These are phyloP conservation scores for Clupea harengus DNA, from an alignment of 2,113 vertebrate species.

Conservation along the genomic window DNA sequence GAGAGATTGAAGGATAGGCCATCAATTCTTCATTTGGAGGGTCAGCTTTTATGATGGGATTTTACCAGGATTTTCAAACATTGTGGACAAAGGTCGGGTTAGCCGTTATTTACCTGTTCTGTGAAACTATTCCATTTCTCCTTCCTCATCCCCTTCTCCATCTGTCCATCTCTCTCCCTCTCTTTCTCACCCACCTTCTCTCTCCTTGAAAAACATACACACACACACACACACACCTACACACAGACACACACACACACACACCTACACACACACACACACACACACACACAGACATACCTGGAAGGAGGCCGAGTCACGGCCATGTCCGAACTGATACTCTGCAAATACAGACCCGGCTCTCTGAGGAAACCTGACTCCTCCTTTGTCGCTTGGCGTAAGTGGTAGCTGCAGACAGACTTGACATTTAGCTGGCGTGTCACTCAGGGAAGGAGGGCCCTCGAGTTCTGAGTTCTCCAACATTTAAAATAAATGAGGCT, in stretches of 20 bases:
- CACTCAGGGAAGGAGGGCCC: slow-evolving; percentile 40
- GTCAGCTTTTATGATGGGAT: background rate
- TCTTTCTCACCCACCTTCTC: background rate
- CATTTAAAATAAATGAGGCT: slow-evolving; percentile 33
- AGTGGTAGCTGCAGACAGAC: slow-evolving; percentile 72
- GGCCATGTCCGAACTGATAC: slow-evolving; percentile 51
- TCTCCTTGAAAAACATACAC: too few relatives aligned
- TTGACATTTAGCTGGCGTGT: slow-evolving; percentile 65
- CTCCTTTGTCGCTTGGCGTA: slow-evolving; percentile 65
- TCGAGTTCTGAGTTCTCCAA: slow-evolving; percentile 37
- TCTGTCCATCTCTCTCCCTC: background rate
- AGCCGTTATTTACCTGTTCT: background rate
- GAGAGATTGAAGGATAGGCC: background rate
- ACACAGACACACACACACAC: background rate
- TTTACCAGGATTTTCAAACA: background rate
- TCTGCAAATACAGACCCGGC: slow-evolving; percentile 55
- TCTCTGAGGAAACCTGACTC: slow-evolving; percentile 59
- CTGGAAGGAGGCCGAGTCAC: slow-evolving; percentile 40
- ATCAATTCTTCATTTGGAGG: background rate
- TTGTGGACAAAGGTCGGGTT: background rate
- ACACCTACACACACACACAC: slow-evolving; percentile 18
- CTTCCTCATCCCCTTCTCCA: background rate
- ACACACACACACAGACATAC: slow-evolving; percentile 25
- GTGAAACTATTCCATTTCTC: background rate
- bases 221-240: background rate